Base-by-base conservation (phyloP, 2,888 invertebrate genomes). In the Cotesia congregata region DNA sequence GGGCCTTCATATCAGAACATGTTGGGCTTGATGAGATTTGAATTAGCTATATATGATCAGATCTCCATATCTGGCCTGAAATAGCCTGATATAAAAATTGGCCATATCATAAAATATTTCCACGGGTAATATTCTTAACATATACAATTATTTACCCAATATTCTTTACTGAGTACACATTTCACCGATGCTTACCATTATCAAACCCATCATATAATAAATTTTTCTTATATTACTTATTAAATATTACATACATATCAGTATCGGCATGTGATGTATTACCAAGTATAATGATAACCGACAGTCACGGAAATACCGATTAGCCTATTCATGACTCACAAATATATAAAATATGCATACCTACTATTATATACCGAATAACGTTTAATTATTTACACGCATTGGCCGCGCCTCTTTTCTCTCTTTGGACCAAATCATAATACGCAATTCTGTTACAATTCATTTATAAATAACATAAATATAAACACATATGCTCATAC, bases 321-420 rank as follows among this genome's bases (percentile, higher is more conserved):
- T 50, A 50, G 50, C 50, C 9, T 50, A 50, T 50, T 50, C 50
- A 50, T 50, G 17, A 41, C 15, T 40, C n/a, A 38, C 20, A 68
- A 68, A 41, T 68, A 41, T 68, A 68, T 17, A 67, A n/a, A 64
- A 15, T 67, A 76, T 79, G 74, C 7, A 20, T 20, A 64, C 70
- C 60, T 15, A 73, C 60, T 72, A 41, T 30, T 67, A 76, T 76
- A 70, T 77, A 67, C 41, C n/a, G 17, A 6, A 59, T 71, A 62
- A 60, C 30, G 59, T 60, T 59, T 50, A 39, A 12, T 9, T 61
- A 50, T 20, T 38, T 30, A 75, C 71, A 68, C 59, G 40, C 64
- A 61, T 67, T 72, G 61, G 50, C 60, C 67, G 61, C 72, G 73
- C 59, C 64, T 73, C 73, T 20, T 61, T 64, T 59, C 64, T 41